phyloP scores from a whole-genome alignment of 2,113 vertebrate genomes.

The Mixornis gularis region DNA sequence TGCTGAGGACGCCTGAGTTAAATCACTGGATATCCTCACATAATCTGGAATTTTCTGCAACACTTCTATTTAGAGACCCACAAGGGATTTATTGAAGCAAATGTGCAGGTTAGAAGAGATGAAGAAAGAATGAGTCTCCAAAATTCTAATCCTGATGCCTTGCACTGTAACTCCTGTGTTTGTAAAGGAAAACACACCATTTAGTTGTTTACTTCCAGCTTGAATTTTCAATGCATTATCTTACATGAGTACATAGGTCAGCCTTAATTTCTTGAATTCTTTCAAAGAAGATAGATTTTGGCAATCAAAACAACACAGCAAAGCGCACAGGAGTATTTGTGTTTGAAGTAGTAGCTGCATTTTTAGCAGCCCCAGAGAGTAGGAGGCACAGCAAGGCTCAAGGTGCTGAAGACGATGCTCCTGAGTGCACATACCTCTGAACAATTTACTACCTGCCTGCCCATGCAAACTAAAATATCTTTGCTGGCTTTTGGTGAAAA shows the following conservation, averaged over 20 bases:
- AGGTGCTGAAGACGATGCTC: not conserved
- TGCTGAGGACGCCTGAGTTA: not conserved
- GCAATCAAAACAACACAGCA: not conserved
- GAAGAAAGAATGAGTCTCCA: not conserved
- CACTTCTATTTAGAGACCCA: not conserved
- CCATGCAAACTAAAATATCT: not conserved
- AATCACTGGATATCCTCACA: not conserved
- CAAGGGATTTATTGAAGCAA: not conserved
- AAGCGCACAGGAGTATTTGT: not conserved
- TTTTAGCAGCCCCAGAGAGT: not conserved
- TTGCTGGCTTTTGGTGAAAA: not conserved
- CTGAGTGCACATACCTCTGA: not conserved
- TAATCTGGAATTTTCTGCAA: not conserved
- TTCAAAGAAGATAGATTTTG: not conserved
- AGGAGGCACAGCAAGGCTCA: not conserved
- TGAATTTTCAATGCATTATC: not conserved
- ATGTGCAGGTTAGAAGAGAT: not conserved
- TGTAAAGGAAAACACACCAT: not conserved
- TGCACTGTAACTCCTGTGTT: rapidly evolving
- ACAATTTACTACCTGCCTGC: not conserved
- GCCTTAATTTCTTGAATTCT: not conserved
- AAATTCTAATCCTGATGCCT: not conserved
- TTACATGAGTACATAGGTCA: not conserved
- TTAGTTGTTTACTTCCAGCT: not conserved
- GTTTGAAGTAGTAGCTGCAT: not conserved